Conservation (phyloP, 2,113 vertebrate genomes). For the Brienomyrus brachyistius region DNA sequence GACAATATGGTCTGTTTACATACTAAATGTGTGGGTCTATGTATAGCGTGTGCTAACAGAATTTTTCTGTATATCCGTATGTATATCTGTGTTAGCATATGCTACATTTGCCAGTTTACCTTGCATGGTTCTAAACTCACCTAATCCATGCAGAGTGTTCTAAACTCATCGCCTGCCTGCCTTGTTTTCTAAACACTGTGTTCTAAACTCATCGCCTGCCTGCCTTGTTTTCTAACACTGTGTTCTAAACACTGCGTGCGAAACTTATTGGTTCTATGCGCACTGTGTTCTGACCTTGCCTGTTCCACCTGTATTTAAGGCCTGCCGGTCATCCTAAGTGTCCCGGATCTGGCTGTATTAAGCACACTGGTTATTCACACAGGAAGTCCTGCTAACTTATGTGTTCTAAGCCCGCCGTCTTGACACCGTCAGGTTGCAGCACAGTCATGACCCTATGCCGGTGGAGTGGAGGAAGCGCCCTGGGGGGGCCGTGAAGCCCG, state of each 20-base stretch:
- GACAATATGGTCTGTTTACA: neutral
- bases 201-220: neutral
- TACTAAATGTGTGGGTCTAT: neutral
- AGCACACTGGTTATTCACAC: neutral
- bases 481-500: constrained; percentile 46
- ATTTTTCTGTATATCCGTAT: neutral
- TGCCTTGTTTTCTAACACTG: neutral
- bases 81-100: neutral
- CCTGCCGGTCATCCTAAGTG: neutral
- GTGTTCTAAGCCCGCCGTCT: neutral
- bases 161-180: neutral
- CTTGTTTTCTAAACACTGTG: neutral
- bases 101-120: neutral
- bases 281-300: neutral
- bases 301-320: neutral
- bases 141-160: neutral
- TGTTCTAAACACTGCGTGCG: neutral
- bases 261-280: too few species aligned
- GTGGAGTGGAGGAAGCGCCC: constrained; percentile 29
- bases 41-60: neutral
- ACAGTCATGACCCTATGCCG: neutral
- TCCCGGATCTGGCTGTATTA: neutral
- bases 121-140: neutral
- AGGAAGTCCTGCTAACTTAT: neutral
- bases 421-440: neutral